Evolutionary conservation across 2,797 vertebrate genomes (phyloP).

Genomic region (Neosilurus hyrtlii): DNA sequence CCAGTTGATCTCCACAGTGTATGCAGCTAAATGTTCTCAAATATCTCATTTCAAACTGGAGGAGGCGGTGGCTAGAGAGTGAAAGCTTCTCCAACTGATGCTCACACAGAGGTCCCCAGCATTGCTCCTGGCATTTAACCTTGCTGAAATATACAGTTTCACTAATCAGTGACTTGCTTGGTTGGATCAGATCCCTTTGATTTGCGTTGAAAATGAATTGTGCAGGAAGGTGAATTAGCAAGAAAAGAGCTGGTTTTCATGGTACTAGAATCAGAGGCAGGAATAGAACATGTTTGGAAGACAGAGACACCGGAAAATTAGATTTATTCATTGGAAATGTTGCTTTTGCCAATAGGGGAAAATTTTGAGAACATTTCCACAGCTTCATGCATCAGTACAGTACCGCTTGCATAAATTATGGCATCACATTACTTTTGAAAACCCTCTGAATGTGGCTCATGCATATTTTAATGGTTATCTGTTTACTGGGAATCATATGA

Average conservation of each 20-base stretch:
- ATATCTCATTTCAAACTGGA: conserved; percentile 52
- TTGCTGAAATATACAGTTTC: conserved; percentile 9
- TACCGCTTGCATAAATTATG: conserved; percentile 5
- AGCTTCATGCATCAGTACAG: conserved; percentile 5
- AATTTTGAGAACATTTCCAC: conserved; percentile 40
- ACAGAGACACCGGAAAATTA: conserved; percentile 50
- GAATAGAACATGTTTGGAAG: conserved; percentile 33
- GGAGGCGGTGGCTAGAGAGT: conserved; percentile 38
- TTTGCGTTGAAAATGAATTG: neutral
- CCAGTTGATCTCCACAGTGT: conserved; percentile 19
- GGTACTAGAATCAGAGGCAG: conserved; percentile 1
- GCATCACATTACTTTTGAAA: conserved; percentile 9
- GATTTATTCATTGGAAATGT: conserved; percentile 54
- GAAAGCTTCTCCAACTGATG: conserved; percentile 30
- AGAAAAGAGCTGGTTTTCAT: neutral
- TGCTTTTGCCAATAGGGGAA: conserved; percentile 36
- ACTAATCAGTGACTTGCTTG: conserved; percentile 7
- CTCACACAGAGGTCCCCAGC: conserved; percentile 4
- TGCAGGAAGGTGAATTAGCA: neutral
- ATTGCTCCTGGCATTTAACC: neutral
- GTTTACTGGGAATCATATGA: neutral
- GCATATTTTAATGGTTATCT: neutral
- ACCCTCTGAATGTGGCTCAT: neutral
- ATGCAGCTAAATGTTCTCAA: conserved; percentile 42
- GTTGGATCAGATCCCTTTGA: conserved; percentile 5